These are phyloP conservation scores for Eulemur rubriventer DNA, from an alignment of 2,797 vertebrate genomes.

Conservation along the genomic window DNA sequence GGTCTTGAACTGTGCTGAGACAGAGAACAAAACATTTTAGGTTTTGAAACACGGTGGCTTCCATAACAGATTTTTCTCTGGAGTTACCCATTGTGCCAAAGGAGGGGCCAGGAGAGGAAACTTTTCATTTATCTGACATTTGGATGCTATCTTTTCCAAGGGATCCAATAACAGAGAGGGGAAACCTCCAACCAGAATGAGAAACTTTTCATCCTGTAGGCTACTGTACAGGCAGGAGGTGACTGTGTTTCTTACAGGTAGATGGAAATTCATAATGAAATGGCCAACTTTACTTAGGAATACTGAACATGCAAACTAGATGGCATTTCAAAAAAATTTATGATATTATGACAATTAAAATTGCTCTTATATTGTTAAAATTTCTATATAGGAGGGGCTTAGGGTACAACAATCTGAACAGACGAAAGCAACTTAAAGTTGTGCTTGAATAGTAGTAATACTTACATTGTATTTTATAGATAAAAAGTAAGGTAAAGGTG, in stretches of 20 bases:
- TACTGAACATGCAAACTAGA: background rate
- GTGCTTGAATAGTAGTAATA: background rate
- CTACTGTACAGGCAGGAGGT: fast-evolving
- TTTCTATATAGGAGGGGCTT: background rate
- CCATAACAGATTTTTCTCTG: background rate
- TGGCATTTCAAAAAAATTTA: background rate
- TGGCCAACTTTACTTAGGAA: background rate
- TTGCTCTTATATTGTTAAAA: background rate
- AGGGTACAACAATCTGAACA: background rate
- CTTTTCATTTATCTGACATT: background rate
- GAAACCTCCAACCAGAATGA: background rate
- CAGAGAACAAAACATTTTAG: background rate
- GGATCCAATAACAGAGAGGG: background rate
- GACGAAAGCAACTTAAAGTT: background rate
- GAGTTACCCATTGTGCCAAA: background rate
- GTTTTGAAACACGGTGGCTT: background rate
- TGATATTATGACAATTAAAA: background rate
- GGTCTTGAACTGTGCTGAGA: background rate
- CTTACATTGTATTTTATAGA: background rate
- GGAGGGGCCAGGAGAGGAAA: background rate
- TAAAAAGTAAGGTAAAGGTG: background rate
- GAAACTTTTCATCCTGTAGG: background rate
- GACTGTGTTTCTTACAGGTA: background rate
- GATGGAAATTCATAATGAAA: background rate
- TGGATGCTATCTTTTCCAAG: background rate